Conservation (phyloP, 1,140 invertebrate species). For the Armadillidium nasatum region DNA sequence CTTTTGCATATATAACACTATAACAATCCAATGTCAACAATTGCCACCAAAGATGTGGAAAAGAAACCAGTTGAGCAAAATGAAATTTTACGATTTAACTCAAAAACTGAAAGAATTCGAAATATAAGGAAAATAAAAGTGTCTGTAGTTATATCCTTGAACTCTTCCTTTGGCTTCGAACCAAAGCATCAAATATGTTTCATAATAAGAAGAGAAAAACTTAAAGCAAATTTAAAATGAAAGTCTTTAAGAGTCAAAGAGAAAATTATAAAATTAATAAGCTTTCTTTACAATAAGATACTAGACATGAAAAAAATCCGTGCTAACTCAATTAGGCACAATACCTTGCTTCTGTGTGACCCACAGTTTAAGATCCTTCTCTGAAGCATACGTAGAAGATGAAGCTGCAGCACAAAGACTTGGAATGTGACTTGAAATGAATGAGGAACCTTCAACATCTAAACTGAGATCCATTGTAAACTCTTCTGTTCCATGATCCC, state of each 20-base stretch:
- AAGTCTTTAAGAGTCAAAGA: background rate
- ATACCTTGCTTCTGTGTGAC: conserved; percentile 12
- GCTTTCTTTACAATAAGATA: background rate
- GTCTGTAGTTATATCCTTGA: no score
- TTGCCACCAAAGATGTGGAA: no score
- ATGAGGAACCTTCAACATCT: conserved; percentile 16
- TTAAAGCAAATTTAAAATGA: background rate
- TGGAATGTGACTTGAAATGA: conserved; percentile 24
- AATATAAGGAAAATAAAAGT: no score
- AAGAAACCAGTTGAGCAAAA: no score
- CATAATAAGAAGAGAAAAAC: background rate
- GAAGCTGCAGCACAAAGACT: conserved; percentile 7
- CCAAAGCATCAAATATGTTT: no score
- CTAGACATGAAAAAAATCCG: background rate
- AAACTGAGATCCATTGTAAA: conserved; percentile 25
- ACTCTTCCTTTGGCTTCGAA: no score
- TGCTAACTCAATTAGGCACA: background rate
- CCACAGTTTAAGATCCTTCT: conserved; percentile 24
- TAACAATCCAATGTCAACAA: no score
- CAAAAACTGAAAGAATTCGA: no score
- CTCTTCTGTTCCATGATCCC: conserved; percentile 57
- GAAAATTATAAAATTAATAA: background rate
- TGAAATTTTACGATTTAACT: no score
- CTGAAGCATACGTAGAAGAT: conserved; percentile 22
- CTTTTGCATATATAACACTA: no score